These are phyloP conservation scores for Pollachius pollachius DNA, from an alignment of 2,113 vertebrate genomes.

Conservation along the genomic window DNA sequence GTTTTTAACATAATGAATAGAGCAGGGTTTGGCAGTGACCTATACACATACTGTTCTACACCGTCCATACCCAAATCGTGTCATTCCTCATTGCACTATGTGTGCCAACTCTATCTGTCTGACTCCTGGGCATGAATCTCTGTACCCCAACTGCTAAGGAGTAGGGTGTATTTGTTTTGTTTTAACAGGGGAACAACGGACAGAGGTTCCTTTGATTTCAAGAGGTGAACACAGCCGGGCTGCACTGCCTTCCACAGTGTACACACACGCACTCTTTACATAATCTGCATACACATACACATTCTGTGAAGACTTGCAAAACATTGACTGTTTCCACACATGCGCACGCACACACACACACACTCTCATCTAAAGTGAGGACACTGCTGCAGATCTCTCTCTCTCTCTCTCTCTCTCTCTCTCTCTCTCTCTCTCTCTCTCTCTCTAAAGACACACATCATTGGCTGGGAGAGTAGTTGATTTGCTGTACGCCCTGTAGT, in stretches of 20 bases:
- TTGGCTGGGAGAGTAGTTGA: slow-evolving; percentile 8
- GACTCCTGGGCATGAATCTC: not conserved
- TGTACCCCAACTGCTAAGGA: not conserved
- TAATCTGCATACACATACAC: no score
- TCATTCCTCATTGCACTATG: not conserved
- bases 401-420: slow-evolving; percentile 7
- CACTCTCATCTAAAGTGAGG: slow-evolving; percentile 19
- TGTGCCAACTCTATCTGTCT: not conserved
- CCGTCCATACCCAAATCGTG: not conserved
- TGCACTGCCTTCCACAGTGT: slow-evolving; percentile 27
- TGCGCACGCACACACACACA: slow-evolving; percentile 21
- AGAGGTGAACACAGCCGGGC: slow-evolving; percentile 27
- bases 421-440: slow-evolving; percentile 8
- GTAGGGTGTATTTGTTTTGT: not conserved
- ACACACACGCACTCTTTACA: not conserved
- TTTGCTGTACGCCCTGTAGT: slow-evolving; percentile 11
- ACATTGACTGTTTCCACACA: not conserved
- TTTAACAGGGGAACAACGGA: slow-evolving; percentile 10
- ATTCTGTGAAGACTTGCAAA: no score
- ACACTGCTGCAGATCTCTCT: slow-evolving; percentile 45
- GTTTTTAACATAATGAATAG: no score
- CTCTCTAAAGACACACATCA: not conserved
- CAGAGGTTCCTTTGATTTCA: slow-evolving; percentile 13
- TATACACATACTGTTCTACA: no score
- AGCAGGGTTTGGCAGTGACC: no score